Evolutionary conservation across 2,113 vertebrate genomes (phyloP), one percentile per base, ranked within the genome.

Genomic region (Micromys minutus): DNA sequence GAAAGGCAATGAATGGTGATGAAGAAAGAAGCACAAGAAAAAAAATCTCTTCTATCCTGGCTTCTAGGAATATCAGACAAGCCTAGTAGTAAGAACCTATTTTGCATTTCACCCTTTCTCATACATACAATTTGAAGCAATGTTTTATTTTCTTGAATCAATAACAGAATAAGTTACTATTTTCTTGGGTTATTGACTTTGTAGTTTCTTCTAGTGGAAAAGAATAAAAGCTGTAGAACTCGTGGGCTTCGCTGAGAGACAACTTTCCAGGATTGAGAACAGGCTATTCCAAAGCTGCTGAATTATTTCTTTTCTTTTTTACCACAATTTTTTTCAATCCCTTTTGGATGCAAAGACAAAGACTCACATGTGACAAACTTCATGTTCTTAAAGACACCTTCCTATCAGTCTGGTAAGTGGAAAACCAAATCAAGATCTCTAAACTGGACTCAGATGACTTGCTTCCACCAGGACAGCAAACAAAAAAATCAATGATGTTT

Each of bases 341-440:
- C 50, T 90, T 94, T 94, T 4, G 61, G 36, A 57, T 85, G 2
- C 31, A 57, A 7, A 67, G 12, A 29, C 15, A 80, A 84, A 55
- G 31, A 86, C 12, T 94, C 31, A 79, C 13, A 34, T 1, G 15
- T 17, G 5, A 59, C 19, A 59, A 12, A n/a, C 12, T 34, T 1
- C 1, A 22, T 67, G 4, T 50, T 89, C 31, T 59, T 2, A 0
- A 17, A 34, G 39, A 55, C 4, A 61, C 3, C 34, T 69, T 3
- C 55, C 12, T 57, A 79, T 1, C 74, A 34, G 76, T n/a, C 50
- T 67, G 65, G 42, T 4, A 7, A 19, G n/a, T 71, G 34, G 3
- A 13, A 42, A 84, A 50, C 55, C 45, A 71, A 89, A 93, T 4
- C 42, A 93, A 91, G 63, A 50, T 87, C 57, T 97, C 26, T 55